Conservation (phyloP, 2,113 vertebrate genomes). For the Gopherus evgoodei region DNA sequence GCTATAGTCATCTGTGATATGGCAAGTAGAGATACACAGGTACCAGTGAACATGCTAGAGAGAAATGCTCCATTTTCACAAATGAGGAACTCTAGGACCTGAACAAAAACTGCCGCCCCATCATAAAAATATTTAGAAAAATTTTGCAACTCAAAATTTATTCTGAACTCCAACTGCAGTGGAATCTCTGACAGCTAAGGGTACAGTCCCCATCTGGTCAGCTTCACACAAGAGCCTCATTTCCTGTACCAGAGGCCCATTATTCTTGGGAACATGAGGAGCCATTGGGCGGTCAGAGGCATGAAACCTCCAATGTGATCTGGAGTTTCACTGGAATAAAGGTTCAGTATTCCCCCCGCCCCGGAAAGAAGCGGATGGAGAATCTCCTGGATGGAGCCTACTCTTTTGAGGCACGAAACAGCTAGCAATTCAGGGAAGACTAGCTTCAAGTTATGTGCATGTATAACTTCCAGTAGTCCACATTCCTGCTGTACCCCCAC, state of each 20-base stretch:
- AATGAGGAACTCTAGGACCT: neutral
- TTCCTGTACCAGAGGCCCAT: neutral
- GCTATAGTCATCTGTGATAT: neutral
- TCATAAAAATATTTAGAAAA: neutral
- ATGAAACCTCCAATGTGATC: neutral
- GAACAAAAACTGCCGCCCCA: neutral
- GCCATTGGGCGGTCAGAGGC: neutral
- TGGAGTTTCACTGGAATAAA: neutral
- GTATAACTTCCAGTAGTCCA: neutral
- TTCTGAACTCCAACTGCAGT: neutral
- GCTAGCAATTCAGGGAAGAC: neutral
- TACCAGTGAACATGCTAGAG: neutral
- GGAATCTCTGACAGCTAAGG: neutral
- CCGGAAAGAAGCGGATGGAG: neutral
- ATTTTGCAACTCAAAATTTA: neutral
- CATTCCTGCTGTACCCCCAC: neutral
- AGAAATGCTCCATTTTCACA: neutral
- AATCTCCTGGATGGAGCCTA: neutral
- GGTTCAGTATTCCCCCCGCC: neutral
- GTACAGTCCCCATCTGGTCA: neutral
- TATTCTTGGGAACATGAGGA: neutral
- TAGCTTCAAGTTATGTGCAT: neutral
- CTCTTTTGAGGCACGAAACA: neutral
- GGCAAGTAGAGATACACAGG: slow-evolving; percentile 5
- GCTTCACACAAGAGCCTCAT: neutral